These are phyloP conservation scores for Eptesicus fuscus DNA, from an alignment of 2,113 vertebrate species.

Conservation along the genomic window DNA sequence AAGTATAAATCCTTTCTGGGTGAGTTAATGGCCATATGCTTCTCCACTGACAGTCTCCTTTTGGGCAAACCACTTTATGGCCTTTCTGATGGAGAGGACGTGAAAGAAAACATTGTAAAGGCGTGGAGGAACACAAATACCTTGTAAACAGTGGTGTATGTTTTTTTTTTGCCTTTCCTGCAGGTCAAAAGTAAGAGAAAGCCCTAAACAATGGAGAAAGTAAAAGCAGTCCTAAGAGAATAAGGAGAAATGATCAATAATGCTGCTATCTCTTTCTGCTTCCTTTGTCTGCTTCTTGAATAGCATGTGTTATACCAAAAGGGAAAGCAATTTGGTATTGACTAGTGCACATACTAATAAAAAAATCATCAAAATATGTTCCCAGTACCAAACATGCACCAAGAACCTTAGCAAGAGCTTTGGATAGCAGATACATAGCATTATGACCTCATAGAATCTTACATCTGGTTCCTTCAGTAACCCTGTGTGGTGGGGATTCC, in stretches of 20 bases:
- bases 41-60: not conserved
- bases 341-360: conserved; percentile 5
- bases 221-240: conserved; percentile 29
- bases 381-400: not conserved
- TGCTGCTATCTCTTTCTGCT: not conserved
- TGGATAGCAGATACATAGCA: not conserved
- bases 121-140: not conserved
- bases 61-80: not conserved
- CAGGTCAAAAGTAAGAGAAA: conserved; percentile 21
- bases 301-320: not conserved
- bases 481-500: not conserved
- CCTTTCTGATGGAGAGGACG: not conserved
- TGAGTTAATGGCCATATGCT: not conserved
- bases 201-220: not conserved
- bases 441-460: not conserved
- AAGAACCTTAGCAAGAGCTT: not conserved
- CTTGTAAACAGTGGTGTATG: not conserved
- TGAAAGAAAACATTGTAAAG: not conserved
- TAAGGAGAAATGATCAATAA: conserved; percentile 40
- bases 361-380: conserved; percentile 28
- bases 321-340: conserved; percentile 23
- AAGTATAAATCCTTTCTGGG: not conserved
- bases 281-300: conserved; percentile 30
- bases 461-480: not conserved
- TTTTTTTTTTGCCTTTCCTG: not conserved